Conservation (phyloP, 2,888 invertebrate genomes). For the Agonopterix heracliana region DNA sequence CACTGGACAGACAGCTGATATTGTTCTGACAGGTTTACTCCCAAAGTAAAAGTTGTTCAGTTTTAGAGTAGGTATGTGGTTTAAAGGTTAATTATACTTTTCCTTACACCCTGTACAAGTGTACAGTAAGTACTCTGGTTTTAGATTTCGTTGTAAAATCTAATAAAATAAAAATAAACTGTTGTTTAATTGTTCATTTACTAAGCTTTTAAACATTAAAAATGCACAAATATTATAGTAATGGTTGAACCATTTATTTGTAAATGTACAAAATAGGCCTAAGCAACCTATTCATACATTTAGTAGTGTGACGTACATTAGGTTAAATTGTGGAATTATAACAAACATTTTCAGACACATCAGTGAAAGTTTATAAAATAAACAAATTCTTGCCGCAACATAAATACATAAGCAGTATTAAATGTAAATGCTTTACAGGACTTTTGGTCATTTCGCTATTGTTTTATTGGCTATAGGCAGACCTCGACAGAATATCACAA, state of each 20-base stretch:
- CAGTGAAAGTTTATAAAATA: not conserved
- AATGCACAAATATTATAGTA: constrained; percentile 62
- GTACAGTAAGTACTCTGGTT: no score
- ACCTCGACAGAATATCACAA: no score
- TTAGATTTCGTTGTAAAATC: no score
- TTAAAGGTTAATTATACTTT: no score
- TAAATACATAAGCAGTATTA: not conserved
- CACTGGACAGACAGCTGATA: no score
- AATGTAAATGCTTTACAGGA: not conserved
- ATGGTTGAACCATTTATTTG: constrained; percentile 55
- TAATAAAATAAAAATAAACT: constrained; percentile 7
- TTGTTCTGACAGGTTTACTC: no score
- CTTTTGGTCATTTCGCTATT: not conserved
- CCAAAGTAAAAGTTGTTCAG: no score
- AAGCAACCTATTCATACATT: constrained; percentile 20
- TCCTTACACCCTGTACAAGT: no score
- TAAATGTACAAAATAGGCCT: constrained; percentile 55
- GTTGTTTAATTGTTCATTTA: constrained; percentile 55
- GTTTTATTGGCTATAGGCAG: not conserved
- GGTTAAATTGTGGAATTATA: constrained; percentile 18
- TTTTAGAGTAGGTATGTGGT: no score
- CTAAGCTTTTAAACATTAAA: constrained; percentile 50
- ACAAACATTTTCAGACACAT: not conserved
- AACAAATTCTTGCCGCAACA: not conserved
- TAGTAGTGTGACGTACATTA: constrained; percentile 5